A percentile compares a stretch with the other conserved stretches of the same genome.
These are phyloP conservation scores for Trachemys scripta DNA, from an alignment of 2,113 vertebrate genomes.

Conservation along the genomic window DNA sequence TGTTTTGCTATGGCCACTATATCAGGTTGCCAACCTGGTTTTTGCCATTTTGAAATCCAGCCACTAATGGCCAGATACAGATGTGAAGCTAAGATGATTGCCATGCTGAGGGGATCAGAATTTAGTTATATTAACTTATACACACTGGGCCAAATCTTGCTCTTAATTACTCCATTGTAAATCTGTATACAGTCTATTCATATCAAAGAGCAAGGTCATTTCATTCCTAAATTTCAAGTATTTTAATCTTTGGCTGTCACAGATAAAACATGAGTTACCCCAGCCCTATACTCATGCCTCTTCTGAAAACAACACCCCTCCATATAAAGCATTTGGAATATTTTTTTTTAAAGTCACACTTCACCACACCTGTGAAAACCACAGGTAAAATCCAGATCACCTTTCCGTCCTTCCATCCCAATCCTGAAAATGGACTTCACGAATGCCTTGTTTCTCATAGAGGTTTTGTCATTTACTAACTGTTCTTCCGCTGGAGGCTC, in stretches of 20 bases:
- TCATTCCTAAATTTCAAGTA: background rate
- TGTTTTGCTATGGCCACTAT: background rate
- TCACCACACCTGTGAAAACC: background rate
- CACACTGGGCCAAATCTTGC: background rate
- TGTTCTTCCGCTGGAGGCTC: fast-evolving
- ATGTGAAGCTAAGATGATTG: background rate
- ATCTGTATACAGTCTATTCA: background rate
- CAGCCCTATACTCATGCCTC: fast-evolving
- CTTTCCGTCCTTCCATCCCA: background rate
- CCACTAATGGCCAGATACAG: background rate
- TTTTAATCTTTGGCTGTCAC: background rate
- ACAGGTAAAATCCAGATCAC: background rate
- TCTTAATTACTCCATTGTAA: background rate
- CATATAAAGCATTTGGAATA: background rate
- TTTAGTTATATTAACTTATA: fast-evolving
- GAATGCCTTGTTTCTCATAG: fast-evolving
- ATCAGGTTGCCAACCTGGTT: background rate
- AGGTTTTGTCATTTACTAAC: background rate
- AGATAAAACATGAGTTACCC: background rate
- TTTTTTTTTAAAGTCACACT: background rate
- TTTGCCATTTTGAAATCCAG: background rate
- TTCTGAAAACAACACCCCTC: background rate
- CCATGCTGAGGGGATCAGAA: background rate
- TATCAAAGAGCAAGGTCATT: background rate
- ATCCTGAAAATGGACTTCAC: background rate